A percentile compares a stretch with the other conserved stretches of the same genome.
phyloP scores from a whole-genome alignment of 2,113 vertebrate genomes.

The Orycteropus afer region DNA sequence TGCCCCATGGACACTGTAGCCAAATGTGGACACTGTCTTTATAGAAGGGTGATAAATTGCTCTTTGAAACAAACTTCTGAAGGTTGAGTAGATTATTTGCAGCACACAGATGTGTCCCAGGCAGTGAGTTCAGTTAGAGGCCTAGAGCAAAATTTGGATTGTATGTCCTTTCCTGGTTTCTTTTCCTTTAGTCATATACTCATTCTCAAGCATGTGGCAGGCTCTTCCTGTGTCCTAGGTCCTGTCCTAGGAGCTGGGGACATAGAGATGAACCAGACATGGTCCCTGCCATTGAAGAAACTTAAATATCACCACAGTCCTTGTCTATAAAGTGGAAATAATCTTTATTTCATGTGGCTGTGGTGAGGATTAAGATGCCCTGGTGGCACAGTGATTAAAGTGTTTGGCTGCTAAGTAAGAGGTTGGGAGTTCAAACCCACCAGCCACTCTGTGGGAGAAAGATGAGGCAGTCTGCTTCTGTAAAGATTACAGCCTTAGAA shows the following conservation, averaged over 20 bases:
- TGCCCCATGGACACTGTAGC: background rate
- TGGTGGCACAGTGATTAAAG: background rate
- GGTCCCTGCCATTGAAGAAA: background rate
- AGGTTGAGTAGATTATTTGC: constrained; percentile 15
- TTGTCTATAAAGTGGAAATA: constrained; percentile 38
- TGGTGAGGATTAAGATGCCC: background rate
- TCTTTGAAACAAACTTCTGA: constrained; percentile 1
- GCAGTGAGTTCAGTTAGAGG: constrained; percentile 30
- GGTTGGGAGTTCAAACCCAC: background rate
- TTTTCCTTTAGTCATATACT: background rate
- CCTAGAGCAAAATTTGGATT: constrained; percentile 43
- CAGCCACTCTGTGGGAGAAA: background rate
- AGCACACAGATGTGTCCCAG: background rate
- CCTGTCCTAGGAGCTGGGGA: background rate
- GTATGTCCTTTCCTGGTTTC: background rate
- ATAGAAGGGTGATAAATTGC: constrained; percentile 2
- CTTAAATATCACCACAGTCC: background rate
- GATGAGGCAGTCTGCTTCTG: background rate
- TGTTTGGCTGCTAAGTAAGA: background rate
- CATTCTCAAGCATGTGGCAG: background rate
- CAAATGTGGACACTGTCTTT: background rate
- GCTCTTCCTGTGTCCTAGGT: background rate
- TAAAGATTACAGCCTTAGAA: background rate
- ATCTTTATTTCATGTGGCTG: background rate
- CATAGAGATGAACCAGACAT: background rate